phyloP scores from a whole-genome alignment of 2,797 vertebrate species.

The Scomberomorus guttatus region DNA sequence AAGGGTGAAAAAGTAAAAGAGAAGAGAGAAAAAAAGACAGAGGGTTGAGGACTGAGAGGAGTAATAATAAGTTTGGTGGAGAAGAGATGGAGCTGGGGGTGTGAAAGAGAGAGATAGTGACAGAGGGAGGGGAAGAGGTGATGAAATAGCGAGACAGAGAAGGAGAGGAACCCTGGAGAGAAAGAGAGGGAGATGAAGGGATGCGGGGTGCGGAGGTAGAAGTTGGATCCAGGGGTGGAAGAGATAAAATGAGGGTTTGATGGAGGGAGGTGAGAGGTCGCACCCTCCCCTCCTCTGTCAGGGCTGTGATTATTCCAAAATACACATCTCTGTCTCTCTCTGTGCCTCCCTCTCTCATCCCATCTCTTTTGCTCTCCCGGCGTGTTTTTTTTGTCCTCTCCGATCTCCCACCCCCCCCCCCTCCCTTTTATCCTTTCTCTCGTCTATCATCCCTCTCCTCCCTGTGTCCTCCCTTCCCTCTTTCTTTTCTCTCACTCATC shows the following conservation, averaged over 20 bases:
- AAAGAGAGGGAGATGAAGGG: conserved; percentile 21
- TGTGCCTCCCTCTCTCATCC: background rate
- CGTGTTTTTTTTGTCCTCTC: conserved; percentile 43
- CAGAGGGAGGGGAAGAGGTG: conserved; percentile 47
- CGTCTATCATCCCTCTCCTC: conserved; percentile 1
- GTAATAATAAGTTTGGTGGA: conserved; percentile 14
- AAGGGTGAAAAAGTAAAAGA: conserved; percentile 26
- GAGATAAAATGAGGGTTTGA: conserved; percentile 59
- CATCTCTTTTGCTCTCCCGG: conserved; percentile 18
- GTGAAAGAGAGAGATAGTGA: conserved; percentile 29
- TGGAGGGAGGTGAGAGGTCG: conserved; percentile 60
- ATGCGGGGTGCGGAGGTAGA: conserved; percentile 52
- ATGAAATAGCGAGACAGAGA: conserved; percentile 73
- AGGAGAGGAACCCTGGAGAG: conserved; percentile 56
- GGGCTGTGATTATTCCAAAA: conserved; percentile 64
- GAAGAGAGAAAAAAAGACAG: conserved; percentile 7
- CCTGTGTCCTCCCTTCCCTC: conserved; percentile 29
- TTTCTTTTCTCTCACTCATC: conserved; percentile 54
- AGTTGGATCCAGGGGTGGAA: conserved; percentile 57
- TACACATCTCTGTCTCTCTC: conserved; percentile 25
- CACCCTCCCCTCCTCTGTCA: conserved; percentile 48
- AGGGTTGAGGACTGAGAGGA: background rate
- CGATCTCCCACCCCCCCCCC: conserved; percentile 37
- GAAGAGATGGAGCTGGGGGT: conserved; percentile 35
- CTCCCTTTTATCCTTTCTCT: conserved; percentile 11